Conservation (phyloP, 2,888 invertebrate genomes). For the Tetranychus piercei region DNA sequence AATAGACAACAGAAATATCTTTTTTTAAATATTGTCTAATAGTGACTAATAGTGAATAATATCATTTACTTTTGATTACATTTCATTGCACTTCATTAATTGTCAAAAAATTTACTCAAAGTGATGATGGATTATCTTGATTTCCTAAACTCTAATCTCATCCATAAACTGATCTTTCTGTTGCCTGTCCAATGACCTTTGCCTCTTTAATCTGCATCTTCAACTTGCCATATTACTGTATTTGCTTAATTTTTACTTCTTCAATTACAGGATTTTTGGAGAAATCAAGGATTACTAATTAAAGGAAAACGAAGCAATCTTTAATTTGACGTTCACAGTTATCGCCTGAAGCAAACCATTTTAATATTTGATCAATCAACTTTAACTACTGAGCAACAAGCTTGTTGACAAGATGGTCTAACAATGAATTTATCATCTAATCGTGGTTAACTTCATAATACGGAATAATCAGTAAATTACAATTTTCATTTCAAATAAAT, state of each 20-base stretch:
- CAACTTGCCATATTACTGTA: not conserved
- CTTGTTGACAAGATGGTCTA: too few relatives aligned
- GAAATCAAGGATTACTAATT: conserved; percentile 9
- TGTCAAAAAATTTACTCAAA: not conserved
- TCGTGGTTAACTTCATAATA: too few relatives aligned
- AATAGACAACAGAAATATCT: too few relatives aligned
- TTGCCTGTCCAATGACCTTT: not conserved
- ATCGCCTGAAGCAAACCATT: not conserved
- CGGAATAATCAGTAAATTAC: too few relatives aligned
- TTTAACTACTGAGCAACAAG: not conserved
- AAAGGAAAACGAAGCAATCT: conserved; percentile 8
- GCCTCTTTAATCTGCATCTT: not conserved
- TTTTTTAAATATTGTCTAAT: not conserved
- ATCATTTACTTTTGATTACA: not conserved
- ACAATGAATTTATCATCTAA: too few relatives aligned
- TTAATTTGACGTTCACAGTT: not conserved
- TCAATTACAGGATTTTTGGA: not conserved
- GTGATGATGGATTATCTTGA: not conserved
- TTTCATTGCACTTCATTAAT: not conserved
- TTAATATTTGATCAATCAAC: not conserved
- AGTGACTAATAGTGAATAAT: not conserved
- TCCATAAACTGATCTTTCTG: not conserved
- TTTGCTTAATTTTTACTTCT: not conserved
- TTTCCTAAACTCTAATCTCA: not conserved
- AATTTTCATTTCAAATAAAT: too few relatives aligned